Evolutionary conservation across 1,140 invertebrate genomes (phyloP).

Genomic region (Ceratosolen fusciceps): DNA sequence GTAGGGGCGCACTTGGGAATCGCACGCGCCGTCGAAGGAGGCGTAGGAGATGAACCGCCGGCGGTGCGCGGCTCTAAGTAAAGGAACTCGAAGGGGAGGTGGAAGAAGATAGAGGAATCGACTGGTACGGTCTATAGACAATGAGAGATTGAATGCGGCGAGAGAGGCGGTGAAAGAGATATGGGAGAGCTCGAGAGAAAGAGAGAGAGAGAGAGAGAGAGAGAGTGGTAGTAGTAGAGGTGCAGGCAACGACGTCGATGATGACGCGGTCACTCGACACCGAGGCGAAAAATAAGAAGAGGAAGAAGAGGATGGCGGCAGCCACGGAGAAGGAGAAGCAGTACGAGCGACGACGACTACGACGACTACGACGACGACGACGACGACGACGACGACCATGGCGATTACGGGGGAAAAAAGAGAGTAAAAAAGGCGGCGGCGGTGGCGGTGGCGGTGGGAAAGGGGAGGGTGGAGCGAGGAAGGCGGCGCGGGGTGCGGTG

Average conservation of each 20-base stretch:
- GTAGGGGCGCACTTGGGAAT: conserved; percentile 24
- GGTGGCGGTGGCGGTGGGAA: not conserved
- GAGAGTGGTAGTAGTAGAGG: not conserved
- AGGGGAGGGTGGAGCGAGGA: not conserved
- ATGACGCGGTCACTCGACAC: conserved; percentile 19
- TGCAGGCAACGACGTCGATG: conserved; percentile 23
- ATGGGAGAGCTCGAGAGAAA: too few species aligned
- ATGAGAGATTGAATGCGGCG: too few species aligned
- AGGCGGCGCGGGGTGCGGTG: not conserved
- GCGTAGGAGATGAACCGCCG: not conserved
- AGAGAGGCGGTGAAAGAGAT: too few species aligned
- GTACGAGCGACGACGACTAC: not conserved
- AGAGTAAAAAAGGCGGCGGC: not conserved
- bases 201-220: too few species aligned
- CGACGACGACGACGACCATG: conserved; percentile 18
- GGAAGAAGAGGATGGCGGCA: conserved; percentile 40
- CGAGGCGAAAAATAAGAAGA: conserved; percentile 9
- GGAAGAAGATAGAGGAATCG: conserved; percentile 19
- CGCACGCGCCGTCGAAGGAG: conserved; percentile 11
- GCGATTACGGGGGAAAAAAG: conserved; percentile 9
- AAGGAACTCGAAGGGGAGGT: conserved; percentile 28
- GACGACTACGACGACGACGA: conserved; percentile 27
- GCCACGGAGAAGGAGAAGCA: conserved; percentile 16
- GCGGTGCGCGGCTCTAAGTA: conserved; percentile 3
- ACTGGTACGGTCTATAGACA: not conserved